phyloP scores from a whole-genome alignment of 2,797 vertebrate species.

The Hyperoplus lanceolatus region DNA sequence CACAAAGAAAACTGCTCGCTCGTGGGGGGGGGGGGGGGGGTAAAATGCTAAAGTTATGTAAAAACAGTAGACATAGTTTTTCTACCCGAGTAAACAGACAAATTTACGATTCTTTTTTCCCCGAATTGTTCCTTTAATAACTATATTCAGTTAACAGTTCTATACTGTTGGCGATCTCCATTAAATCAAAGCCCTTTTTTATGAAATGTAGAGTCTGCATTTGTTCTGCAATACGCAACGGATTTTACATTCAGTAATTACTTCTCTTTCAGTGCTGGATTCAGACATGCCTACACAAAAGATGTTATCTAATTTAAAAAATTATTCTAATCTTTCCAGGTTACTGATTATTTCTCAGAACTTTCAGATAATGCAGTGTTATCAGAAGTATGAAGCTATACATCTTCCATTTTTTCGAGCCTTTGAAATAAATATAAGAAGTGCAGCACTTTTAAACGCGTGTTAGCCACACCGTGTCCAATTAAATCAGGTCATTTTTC shows the following conservation, averaged over 20 bases:
- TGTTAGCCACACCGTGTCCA: too few relatives aligned
- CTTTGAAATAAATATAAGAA: not conserved
- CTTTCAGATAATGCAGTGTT: not conserved
- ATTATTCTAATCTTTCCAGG: not conserved
- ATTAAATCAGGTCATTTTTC: slow-evolving; percentile 17
- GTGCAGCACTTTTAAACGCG: not conserved
- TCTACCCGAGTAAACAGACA: too few relatives aligned
- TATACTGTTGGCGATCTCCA: not conserved
- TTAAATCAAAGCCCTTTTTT: too few relatives aligned
- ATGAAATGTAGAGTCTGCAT: too few relatives aligned
- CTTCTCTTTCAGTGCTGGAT: not conserved
- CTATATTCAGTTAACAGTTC: not conserved
- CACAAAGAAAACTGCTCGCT: not conserved
- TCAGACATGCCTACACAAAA: too few relatives aligned
- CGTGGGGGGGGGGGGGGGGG: not conserved
- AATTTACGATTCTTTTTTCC: too few relatives aligned
- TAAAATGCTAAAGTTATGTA: not conserved
- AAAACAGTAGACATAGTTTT: too few relatives aligned
- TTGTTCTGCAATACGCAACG: too few relatives aligned
- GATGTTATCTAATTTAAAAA: too few relatives aligned
- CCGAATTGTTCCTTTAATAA: not conserved
- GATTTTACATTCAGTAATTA: too few relatives aligned
- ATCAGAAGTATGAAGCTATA: not conserved
- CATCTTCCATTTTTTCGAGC: not conserved
- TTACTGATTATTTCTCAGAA: not conserved